Base-by-base conservation (phyloP, 2,113 vertebrate species). In the Urocitellus parryii region DNA sequence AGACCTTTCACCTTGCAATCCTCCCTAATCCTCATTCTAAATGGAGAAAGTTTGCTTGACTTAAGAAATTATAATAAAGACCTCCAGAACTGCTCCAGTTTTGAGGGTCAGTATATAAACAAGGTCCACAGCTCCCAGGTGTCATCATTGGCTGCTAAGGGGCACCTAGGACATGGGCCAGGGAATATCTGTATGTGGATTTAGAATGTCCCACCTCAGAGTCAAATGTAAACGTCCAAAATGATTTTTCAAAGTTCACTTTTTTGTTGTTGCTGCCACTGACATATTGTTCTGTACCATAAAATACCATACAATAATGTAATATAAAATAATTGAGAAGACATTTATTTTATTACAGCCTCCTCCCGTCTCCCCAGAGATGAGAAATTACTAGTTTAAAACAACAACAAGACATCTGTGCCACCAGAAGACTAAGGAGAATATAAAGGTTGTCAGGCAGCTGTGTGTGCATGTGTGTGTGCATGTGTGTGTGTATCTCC, bases 11-110 rank as follows among this genome's bases (percentile, higher is more conserved):
- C 29, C 32, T 72, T 83, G 63, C 27, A 84, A 76, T 56, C 22
- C 65, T 80, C 78, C 56, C 42, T 24, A 24, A 56, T 74, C 56
- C 42, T 24, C 29, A 56, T 74, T 90, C 84, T 72, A 91, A 95
- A 74, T 67, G 17, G 56, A 79, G 39, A 91, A 34, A 90, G 24
- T 14, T 63, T 91, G 78, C 73, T n/a, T 93, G 39, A 48, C 58
- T 78, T 56, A 61, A 93, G 39, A 95, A 29, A 88, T 72, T 81
- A 51, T 51, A 91, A 90, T 76, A 85, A 88, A 93, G 73, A 58
- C n/a, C 42, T 79, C 67, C 78, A 76, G 32, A 18, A 74, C 42
- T 76, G 14, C 74, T 70, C 45, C 22, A 32, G 63, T 18, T 80
- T 88, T 27, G 9, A 58, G 74, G 17, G 32, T 80, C n/a, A 51